A percentile compares a stretch with the other conserved stretches of the same genome.
phyloP scores from a whole-genome alignment of 2,888 invertebrate species.

The Pelosia muscerda region DNA sequence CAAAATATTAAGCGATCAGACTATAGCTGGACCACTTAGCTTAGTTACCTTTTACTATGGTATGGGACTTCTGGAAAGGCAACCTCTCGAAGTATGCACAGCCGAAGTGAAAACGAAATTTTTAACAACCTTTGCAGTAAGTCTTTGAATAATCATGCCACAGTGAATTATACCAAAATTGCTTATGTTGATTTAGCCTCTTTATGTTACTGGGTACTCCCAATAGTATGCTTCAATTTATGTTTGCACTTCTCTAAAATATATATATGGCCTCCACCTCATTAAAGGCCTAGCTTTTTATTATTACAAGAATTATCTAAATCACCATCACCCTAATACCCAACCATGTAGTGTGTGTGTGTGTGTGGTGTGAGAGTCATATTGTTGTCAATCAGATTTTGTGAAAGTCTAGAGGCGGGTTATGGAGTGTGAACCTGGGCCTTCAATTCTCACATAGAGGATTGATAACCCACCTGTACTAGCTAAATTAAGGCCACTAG shows the following conservation, averaged over 20 bases:
- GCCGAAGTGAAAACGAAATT: slow-evolving; percentile 11
- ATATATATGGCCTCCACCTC: neutral
- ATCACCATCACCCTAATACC: too few relatives aligned
- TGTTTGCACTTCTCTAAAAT: neutral
- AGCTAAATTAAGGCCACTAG: too few relatives aligned
- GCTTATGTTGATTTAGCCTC: neutral
- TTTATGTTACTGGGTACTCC: slow-evolving; percentile 26
- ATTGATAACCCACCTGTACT: too few relatives aligned
- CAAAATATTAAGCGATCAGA: slow-evolving; percentile 16
- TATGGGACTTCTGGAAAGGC: slow-evolving; percentile 11
- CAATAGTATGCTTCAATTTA: neutral
- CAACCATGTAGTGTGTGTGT: too few relatives aligned
- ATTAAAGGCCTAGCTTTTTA: neutral
- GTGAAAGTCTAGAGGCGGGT: too few relatives aligned
- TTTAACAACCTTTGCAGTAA: slow-evolving; percentile 13
- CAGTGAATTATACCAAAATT: neutral
- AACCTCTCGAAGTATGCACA: slow-evolving; percentile 13
- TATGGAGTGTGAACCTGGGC: too few relatives aligned
- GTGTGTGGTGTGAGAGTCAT: too few relatives aligned
- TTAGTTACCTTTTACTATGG: slow-evolving; percentile 13
- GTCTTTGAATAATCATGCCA: neutral
- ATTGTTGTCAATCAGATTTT: too few relatives aligned
- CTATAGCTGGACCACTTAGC: slow-evolving; percentile 6
- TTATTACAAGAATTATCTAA: neutral
- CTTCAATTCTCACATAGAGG: too few relatives aligned